Evolutionary conservation across 2,797 vertebrate species (phyloP), one percentile per base, ranked within the genome.

Genomic region (Macroramphosus scolopax): DNA sequence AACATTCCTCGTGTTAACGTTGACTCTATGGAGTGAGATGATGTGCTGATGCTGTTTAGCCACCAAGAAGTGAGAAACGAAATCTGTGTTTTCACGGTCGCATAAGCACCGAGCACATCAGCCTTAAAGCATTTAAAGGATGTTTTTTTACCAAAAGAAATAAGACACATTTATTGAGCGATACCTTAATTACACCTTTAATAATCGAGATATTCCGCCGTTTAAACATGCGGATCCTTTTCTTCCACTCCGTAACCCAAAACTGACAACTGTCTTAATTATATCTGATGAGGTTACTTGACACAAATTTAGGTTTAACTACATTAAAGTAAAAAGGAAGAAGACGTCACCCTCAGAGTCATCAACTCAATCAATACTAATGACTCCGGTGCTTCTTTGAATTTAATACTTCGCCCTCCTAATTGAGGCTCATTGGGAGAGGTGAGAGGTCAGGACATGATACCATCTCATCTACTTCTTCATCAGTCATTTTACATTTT

Each of bases 221-320:
- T 78, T 68, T 73, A 68, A 75, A 33, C 58, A 40, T 38, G 61
- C 68, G 12, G 31, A 66, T 73, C 64, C 51, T 66, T n/a, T 25
- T 51, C 68, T 71, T 44, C 57, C 46, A 55, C 53, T 50, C 75
- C 58, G 65, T 82, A 84, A 87, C 84, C 83, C 69, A 75, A 85
- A 84, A 76, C 78, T 84, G 87, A 86, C 85, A 81, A 80, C 84
- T 76, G 69, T 62, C 81, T 79, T 89, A 89, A 90, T 83, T 82
- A 76, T 46, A 69, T 72, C 68, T 84, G 84, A 90, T 89, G 84
- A 86, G 88, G 86, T 90, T 88, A 88, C 82, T 80, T 88, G 84
- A 78, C 77, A 69, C 76, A 82, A 77, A 85, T 89, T 81, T 79
- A 74, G 10, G 30, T 72, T 79, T 88, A 87, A 89, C 73, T 71